A percentile compares a stretch with the other conserved stretches of the same genome.
These are phyloP conservation scores for Phenganax marumi DNA, from an alignment of 92 coral and sea anemone genomes.

Conservation along the genomic window DNA sequence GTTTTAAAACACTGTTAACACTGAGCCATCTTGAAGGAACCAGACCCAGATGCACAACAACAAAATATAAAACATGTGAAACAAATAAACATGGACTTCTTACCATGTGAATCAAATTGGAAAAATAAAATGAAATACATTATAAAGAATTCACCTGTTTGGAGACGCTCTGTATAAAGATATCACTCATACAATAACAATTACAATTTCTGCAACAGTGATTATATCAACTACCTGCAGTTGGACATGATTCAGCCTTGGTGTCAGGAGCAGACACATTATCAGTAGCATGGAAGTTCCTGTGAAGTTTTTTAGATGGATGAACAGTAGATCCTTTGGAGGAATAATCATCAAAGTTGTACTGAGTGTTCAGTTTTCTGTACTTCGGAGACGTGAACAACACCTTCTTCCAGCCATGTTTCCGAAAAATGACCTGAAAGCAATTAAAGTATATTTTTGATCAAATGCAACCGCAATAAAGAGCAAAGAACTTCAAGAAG, in stretches of 20 bases:
- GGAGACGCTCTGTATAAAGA: too few species aligned
- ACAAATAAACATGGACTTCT: too few species aligned
- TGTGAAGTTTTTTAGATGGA: slow-evolving; percentile 86
- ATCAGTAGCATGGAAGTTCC: slow-evolving; percentile 67
- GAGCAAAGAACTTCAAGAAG: background rate
- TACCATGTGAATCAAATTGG: too few species aligned
- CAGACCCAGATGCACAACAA: too few species aligned
- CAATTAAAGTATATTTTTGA: background rate
- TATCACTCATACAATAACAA: too few species aligned
- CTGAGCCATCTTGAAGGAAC: too few species aligned
- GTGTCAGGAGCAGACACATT: slow-evolving; percentile 55
- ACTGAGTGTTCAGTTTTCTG: slow-evolving; percentile 77
- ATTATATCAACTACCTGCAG: background rate
- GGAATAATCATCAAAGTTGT: slow-evolving; percentile 94
- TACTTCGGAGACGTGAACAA: slow-evolving; percentile 90
- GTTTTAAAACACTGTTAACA: too few species aligned
- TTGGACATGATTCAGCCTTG: slow-evolving; percentile 29
- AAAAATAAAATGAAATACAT: too few species aligned
- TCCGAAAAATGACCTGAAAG: slow-evolving; percentile 84
- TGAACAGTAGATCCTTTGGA: slow-evolving; percentile 99
- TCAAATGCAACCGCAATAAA: background rate
- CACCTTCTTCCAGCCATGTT: slow-evolving; percentile 93
- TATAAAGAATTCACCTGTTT: too few species aligned
- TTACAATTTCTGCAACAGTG: background rate
- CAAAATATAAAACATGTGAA: too few species aligned